phyloP scores from a whole-genome alignment of 1,140 invertebrate genomes.

The Drosophila sulfurigaster region DNA sequence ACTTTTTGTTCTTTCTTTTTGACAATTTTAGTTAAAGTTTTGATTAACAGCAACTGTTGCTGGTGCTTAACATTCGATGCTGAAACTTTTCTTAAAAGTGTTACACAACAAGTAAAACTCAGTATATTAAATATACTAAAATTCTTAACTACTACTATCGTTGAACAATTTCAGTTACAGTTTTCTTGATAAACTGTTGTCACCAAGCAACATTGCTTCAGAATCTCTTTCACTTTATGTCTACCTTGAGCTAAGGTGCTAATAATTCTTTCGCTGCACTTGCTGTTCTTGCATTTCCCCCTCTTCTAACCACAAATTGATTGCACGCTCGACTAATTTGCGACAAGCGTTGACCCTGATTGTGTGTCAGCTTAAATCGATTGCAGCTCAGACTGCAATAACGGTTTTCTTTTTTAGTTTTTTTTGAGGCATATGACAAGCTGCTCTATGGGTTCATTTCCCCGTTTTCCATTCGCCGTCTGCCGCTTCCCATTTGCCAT shows the following conservation, averaged over 20 bases:
- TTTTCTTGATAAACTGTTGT: not conserved
- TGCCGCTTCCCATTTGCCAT: slow-evolving; percentile 17
- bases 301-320: slow-evolving; percentile 45
- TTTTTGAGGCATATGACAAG: not conserved
- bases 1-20: no score
- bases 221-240: no score
- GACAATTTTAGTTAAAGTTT: no score
- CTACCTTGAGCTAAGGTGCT: no score
- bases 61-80: no score
- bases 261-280: not conserved
- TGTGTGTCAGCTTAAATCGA: slow-evolving; percentile 74
- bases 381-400: slow-evolving; percentile 4
- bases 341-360: slow-evolving; percentile 57
- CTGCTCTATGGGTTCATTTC: slow-evolving; percentile 50
- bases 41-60: no score
- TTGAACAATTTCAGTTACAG: no score
- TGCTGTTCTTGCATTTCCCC: not conserved
- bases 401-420: not conserved
- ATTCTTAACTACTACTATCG: fast-evolving
- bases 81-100: no score
- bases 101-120: no score
- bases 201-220: no score
- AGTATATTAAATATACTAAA: no score
- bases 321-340: slow-evolving; percentile 61
- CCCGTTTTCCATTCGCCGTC: slow-evolving; percentile 13